Conservation (phyloP, 2,888 invertebrate species). For the Synanthedon myopaeformis region DNA sequence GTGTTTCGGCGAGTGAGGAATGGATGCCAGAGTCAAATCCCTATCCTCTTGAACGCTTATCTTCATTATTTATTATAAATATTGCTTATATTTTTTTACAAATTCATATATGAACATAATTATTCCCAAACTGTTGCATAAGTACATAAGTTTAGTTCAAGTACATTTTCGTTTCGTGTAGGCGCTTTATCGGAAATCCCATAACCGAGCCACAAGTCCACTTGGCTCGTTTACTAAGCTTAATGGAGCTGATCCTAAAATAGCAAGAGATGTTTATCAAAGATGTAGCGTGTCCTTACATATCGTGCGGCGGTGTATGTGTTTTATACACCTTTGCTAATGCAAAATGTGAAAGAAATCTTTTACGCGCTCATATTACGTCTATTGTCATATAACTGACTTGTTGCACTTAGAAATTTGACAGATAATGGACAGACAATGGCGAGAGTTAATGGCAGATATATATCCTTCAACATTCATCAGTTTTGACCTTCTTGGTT, state of each 20-base stretch:
- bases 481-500: too few relatives aligned
- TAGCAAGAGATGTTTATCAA: constrained; percentile 12
- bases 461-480: too few relatives aligned
- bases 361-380: too few relatives aligned
- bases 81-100: not conserved
- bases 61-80: not conserved
- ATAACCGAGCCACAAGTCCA: constrained; percentile 10
- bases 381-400: too few relatives aligned
- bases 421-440: too few relatives aligned
- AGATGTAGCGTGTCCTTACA: not conserved
- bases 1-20: too few relatives aligned
- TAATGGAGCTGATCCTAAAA: constrained; percentile 38
- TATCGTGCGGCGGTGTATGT: not conserved
- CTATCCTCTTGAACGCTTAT: too few relatives aligned
- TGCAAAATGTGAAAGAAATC: too few relatives aligned
- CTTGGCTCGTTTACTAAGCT: constrained; percentile 24
- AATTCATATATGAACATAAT: not conserved
- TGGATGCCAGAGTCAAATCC: too few relatives aligned
- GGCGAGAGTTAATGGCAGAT: too few relatives aligned
- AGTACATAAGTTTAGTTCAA: not conserved
- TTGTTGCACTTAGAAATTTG: too few relatives aligned
- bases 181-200: constrained; percentile 5
- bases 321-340: not conserved
- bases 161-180: too few relatives aligned
- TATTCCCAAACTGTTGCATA: not conserved